These are phyloP conservation scores for Chitala chitala DNA, from an alignment of 2,113 vertebrate genomes.

Conservation along the genomic window DNA sequence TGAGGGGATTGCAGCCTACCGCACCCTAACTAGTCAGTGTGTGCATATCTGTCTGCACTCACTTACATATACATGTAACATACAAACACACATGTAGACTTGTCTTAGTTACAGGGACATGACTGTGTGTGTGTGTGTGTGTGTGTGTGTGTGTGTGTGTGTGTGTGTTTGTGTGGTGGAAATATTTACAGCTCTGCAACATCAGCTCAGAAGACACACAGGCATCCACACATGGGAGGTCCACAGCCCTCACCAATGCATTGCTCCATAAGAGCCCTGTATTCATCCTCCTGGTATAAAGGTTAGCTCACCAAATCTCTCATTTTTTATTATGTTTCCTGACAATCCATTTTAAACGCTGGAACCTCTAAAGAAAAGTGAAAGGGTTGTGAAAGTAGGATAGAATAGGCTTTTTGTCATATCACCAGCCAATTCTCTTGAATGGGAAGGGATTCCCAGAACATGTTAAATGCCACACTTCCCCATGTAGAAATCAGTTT, in stretches of 20 bases:
- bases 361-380: background rate
- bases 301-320: constrained; percentile 6
- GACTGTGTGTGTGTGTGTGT: too few species aligned
- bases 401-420: background rate
- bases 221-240: background rate
- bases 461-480: constrained; percentile 9
- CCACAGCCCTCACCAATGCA: too few species aligned
- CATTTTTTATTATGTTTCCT: background rate
- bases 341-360: background rate
- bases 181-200: too few species aligned
- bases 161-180: too few species aligned
- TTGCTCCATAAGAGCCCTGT: background rate
- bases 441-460: constrained; percentile 9
- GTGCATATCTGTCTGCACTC: too few species aligned
- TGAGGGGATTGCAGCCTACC: too few species aligned
- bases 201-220: constrained; percentile 5
- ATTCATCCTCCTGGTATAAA: constrained; percentile 12
- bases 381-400: background rate
- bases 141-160: too few species aligned
- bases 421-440: background rate
- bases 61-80: too few species aligned
- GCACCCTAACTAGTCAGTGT: too few species aligned
- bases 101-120: too few species aligned
- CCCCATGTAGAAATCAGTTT: too few species aligned
- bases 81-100: too few species aligned